phyloP scores from a whole-genome alignment of 2,113 vertebrate species.

The Xyrauchen texanus region DNA sequence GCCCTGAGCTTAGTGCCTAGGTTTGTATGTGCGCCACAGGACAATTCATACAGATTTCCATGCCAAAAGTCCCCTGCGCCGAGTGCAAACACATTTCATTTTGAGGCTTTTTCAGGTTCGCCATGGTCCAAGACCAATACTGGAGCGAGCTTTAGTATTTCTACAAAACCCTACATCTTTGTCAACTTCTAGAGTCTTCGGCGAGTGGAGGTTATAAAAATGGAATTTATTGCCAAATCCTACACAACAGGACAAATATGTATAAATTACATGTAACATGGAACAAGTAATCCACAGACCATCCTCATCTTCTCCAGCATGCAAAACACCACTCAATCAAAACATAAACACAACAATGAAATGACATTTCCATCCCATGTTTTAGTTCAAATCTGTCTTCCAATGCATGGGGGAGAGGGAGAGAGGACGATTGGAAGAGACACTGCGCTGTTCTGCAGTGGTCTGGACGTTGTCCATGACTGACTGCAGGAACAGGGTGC shows the following conservation, averaged over 20 bases:
- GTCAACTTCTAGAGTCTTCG: conserved; percentile 11
- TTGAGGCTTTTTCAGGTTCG: neutral
- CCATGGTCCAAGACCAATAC: conserved; percentile 36
- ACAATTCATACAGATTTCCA: conserved; percentile 30
- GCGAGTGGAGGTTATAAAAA: neutral
- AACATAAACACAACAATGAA: neutral
- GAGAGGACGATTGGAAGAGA: neutral
- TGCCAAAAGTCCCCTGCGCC: conserved; percentile 23
- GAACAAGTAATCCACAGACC: neutral
- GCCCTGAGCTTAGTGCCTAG: conserved; percentile 26
- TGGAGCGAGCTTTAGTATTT: conserved; percentile 13
- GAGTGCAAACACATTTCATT: conserved; percentile 26
- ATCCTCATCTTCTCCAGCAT: conserved; percentile 9
- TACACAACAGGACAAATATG: neutral
- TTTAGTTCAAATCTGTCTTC: conserved; percentile 25
- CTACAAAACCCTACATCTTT: conserved; percentile 18
- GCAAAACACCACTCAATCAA: conserved; percentile 3
- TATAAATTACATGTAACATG: conserved; percentile 8
- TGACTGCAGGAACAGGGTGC: conserved; percentile 10
- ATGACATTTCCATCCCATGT: conserved; percentile 6
- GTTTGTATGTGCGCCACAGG: conserved; percentile 36
- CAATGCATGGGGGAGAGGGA: neutral
- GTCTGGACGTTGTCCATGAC: conserved; percentile 31
- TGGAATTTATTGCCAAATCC: neutral
- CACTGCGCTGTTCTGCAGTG: conserved; percentile 6